phyloP scores from a whole-genome alignment of 2,113 vertebrate genomes.

The Chamaetylas fuelleborni region DNA sequence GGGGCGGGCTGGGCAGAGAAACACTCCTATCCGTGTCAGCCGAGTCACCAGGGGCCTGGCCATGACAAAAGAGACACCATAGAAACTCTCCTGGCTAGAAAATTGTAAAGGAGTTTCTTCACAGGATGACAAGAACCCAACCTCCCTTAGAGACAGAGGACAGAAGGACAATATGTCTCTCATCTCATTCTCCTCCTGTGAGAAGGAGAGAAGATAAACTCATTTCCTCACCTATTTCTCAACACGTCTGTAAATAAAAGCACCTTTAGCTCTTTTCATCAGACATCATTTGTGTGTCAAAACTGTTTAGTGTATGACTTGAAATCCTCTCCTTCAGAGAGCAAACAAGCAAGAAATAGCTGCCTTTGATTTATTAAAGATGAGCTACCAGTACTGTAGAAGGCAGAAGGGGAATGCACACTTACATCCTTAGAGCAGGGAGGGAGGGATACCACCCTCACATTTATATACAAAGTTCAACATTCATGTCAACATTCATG shows the following conservation, averaged over 20 bases:
- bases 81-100: slow-evolving; percentile 9
- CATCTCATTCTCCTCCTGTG: background rate
- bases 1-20: background rate
- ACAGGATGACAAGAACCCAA: background rate
- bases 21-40: background rate
- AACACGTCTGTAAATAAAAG: slow-evolving; percentile 35
- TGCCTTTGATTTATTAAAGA: slow-evolving; percentile 43
- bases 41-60: background rate
- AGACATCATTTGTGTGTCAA: background rate
- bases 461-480: background rate
- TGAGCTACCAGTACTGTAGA: background rate
- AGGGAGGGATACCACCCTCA: background rate
- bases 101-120: background rate
- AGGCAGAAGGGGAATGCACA: background rate
- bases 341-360: background rate
- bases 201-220: background rate
- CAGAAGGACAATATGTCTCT: background rate
- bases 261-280: background rate
- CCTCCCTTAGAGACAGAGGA: background rate
- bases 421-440: background rate
- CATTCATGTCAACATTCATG: slow-evolving; percentile 13
- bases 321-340: background rate
- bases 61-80: background rate
- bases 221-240: background rate
- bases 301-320: background rate